Evolutionary conservation across 2,797 vertebrate genomes (phyloP).

Genomic region (Spondyliosoma cantharus): DNA sequence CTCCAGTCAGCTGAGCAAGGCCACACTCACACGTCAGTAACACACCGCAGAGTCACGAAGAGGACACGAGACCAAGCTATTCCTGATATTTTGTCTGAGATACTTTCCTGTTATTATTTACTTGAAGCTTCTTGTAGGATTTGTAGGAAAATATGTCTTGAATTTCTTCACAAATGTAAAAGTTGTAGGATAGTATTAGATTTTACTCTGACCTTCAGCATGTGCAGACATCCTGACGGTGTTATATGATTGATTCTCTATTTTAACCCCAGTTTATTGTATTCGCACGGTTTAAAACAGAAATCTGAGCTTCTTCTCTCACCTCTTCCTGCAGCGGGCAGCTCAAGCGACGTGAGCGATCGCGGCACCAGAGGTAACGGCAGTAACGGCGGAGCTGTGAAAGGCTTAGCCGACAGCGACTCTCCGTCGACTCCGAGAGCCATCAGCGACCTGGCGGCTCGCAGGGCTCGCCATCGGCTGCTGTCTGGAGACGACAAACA

Average conservation of each 20-base stretch:
- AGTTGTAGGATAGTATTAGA: no score
- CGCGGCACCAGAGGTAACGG: slow-evolving; percentile 67
- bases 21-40: slow-evolving; percentile 82
- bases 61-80: no score
- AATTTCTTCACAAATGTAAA: no score
- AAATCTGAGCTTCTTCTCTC: neutral
- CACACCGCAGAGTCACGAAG: neutral
- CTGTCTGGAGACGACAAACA: slow-evolving; percentile 96
- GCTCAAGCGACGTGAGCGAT: slow-evolving; percentile 83
- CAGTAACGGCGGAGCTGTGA: slow-evolving; percentile 47
- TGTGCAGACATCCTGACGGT: no score
- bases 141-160: no score
- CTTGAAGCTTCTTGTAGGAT: no score
- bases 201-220: no score
- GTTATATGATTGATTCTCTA: no score
- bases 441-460: slow-evolving; percentile 95
- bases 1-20: slow-evolving; percentile 78
- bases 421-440: slow-evolving; percentile 87
- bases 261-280: no score
- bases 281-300: neutral
- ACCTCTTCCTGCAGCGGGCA: slow-evolving; percentile 82
- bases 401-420: slow-evolving; percentile 78
- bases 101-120: no score
- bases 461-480: slow-evolving; percentile 94
- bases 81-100: no score